A percentile compares a stretch with the other conserved stretches of the same genome.
phyloP scores from a whole-genome alignment of 2,888 invertebrate genomes.

The Leucophenga montana region DNA sequence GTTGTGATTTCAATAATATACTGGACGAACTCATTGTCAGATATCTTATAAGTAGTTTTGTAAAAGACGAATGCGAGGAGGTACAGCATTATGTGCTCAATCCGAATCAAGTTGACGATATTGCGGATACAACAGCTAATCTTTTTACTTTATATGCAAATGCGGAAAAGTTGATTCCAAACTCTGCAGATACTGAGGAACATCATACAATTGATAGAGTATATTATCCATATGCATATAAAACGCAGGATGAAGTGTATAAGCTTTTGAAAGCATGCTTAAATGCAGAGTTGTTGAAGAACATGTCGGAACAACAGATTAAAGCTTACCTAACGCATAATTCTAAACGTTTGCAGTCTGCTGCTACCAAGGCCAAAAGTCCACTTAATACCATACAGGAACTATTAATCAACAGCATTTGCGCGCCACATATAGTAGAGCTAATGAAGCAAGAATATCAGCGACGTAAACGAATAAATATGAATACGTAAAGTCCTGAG shows the following conservation, averaged over 20 bases:
- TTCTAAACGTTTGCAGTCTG: conserved; percentile 41
- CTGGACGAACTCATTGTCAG: conserved; percentile 79
- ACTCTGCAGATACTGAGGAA: conserved; percentile 23
- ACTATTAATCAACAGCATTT: conserved; percentile 78
- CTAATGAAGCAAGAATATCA: conserved; percentile 75
- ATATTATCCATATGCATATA: conserved; percentile 66
- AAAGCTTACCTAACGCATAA: conserved; percentile 44
- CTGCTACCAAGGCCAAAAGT: neutral
- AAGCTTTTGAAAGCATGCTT: conserved; percentile 21
- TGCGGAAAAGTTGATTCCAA: conserved; percentile 35
- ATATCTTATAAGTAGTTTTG: conserved; percentile 78
- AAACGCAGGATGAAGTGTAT: conserved; percentile 68
- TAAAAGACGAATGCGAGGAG: conserved; percentile 75
- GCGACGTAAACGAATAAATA: conserved; percentile 8
- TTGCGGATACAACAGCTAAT: conserved; percentile 38
- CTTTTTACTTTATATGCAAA: conserved; percentile 48
- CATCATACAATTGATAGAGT: neutral
- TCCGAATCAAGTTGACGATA: conserved; percentile 78
- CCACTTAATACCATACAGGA: conserved; percentile 46
- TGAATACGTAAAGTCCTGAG: too few relatives aligned
- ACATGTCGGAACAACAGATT: conserved; percentile 48
- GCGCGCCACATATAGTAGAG: conserved; percentile 78
- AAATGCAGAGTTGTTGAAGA: conserved; percentile 37
- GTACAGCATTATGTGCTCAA: conserved; percentile 76
- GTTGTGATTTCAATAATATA: conserved; percentile 63